These are phyloP conservation scores for Hylaeus volcanicus DNA, from an alignment of 1,140 invertebrate species.

Conservation along the genomic window DNA sequence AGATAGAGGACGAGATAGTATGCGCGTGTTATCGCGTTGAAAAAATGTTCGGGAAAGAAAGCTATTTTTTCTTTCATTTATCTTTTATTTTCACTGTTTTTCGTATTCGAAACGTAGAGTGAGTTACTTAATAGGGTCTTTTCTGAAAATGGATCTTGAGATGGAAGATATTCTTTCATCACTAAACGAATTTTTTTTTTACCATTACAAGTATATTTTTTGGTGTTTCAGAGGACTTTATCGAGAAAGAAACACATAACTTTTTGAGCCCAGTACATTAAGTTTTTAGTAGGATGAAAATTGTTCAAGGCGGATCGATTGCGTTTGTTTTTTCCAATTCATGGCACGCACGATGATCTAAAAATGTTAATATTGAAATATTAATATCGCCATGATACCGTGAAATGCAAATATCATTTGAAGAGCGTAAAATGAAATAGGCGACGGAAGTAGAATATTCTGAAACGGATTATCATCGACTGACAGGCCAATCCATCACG, in stretches of 20 bases:
- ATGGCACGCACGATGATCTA: neutral
- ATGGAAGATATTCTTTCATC: too few species aligned
- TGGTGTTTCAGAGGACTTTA: too few species aligned
- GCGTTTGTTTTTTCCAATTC: neutral
- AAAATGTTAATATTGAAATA: conserved; percentile 38
- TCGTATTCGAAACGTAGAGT: neutral
- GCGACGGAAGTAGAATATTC: conserved; percentile 22
- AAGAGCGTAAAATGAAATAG: conserved; percentile 37
- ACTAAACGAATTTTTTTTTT: too few species aligned
- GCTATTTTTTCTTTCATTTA: neutral
- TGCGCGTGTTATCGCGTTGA: conserved; percentile 22
- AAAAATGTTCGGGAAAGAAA: conserved; percentile 18
- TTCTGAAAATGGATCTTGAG: too few species aligned
- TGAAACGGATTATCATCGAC: conserved; percentile 29
- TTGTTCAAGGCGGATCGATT: too few species aligned
- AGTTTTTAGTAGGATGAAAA: too few species aligned
- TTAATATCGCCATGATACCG: conserved; percentile 28
- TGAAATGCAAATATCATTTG: conserved; percentile 38
- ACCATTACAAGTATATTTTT: too few species aligned
- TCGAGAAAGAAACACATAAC: too few species aligned
- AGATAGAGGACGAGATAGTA: conserved; percentile 36
- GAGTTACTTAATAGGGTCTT: too few species aligned
- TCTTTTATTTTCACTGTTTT: neutral
- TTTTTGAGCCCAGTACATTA: too few species aligned
- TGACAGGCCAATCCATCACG: neutral